Evolutionary conservation across 2,888 invertebrate species (phyloP), one percentile per base, ranked within the genome.

Genomic region (Amphipyra tragopoginis): DNA sequence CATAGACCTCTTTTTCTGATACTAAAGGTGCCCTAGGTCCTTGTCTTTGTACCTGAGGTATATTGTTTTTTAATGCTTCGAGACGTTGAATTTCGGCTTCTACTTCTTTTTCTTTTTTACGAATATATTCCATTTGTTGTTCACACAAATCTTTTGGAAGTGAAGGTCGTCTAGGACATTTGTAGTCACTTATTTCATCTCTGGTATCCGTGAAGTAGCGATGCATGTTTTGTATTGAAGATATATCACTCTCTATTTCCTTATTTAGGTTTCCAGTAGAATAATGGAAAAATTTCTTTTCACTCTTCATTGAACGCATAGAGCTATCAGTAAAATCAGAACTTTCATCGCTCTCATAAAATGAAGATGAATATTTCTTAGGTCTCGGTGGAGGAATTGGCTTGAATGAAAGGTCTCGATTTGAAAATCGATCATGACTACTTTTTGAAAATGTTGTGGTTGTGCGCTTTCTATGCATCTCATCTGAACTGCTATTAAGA

Each of bases 21-120:
- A 92, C 81, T 60, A 94, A 85, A 36, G 94, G 93, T 33, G 91
- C 92, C 82, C 88, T 89, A 0, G 91, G 92, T 34, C 91, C 88
- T 80, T 74, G 86, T 70, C 72, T 88, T 38, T 83, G 80, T 9
- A 51, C 33, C 40, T 72, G 58, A 47, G 67, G 58, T 3, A 76
- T 58, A 40, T 74, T 71, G 10, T 48, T 66, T 53, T 79, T 70
- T 55, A 96, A 96, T 42, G 94, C 91, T 88, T 97, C 96, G 38
- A 97, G 87, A 0, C 95, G 93, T 68, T 95, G 95, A 70, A 97
- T 95, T 90, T 97, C 97, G 33, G 95, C 90, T 89, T 96, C 96
- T 6, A 97, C 95, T 85, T 97, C 96, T 77, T 96, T 95, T 90
- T 97, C 97, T 88, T 97, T 97, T 86, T 95, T 95, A 36, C 95